Evolutionary conservation across 2,113 vertebrate genomes (phyloP).

Genomic region (Nyctereutes procyonoides): DNA sequence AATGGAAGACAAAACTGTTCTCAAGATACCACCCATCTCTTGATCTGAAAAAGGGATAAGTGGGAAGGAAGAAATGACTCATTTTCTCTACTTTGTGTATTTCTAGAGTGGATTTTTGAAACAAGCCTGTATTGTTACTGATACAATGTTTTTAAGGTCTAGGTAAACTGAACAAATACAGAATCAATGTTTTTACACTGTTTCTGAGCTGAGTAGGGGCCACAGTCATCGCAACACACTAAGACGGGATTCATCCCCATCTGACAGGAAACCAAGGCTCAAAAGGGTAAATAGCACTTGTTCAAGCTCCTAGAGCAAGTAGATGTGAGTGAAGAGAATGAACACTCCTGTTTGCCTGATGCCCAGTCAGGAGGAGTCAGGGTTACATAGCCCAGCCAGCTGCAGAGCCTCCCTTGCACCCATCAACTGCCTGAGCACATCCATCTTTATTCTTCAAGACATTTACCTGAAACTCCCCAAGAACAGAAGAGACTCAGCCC

Average conservation of each 20-base stretch:
- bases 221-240: rapidly evolving
- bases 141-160: not conserved
- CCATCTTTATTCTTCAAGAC: not conserved
- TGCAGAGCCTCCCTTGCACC: not conserved
- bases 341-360: too few relatives aligned
- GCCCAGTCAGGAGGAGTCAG: not conserved
- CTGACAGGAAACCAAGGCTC: not conserved
- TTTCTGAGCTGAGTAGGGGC: too few relatives aligned
- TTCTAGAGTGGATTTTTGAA: not conserved
- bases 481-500: not conserved
- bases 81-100: not conserved
- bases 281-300: not conserved
- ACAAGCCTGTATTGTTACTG: not conserved
- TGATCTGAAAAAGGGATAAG: not conserved
- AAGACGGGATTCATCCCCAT: not conserved
- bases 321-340: rapidly evolving
- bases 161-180: not conserved
- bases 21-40: not conserved
- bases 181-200: rapidly evolving
- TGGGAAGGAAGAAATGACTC: not conserved
- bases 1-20: not conserved
- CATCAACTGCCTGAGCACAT: not conserved
- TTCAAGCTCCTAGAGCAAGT: not conserved
- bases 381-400: rapidly evolving
- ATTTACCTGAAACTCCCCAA: not conserved